Conservation (phyloP, 2,888 invertebrate genomes). For the Druceiella hillmani region DNA sequence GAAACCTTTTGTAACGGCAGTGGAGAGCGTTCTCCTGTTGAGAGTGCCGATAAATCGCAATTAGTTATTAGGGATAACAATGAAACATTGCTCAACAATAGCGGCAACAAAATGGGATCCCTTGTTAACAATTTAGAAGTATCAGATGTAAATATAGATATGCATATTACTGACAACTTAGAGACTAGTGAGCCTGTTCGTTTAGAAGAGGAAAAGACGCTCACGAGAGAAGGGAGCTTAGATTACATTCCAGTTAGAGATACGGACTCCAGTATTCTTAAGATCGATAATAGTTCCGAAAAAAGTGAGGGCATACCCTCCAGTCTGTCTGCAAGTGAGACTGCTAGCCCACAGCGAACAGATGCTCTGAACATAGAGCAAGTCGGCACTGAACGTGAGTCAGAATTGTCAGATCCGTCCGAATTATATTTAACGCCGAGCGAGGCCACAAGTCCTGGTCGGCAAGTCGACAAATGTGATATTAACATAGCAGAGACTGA, state of each 20-base stretch:
- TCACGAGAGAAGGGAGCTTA: conserved; percentile 42
- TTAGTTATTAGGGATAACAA: conserved; percentile 26
- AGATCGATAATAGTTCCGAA: conserved; percentile 40
- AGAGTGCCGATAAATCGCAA: too few relatives aligned
- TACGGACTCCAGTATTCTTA: conserved; percentile 37
- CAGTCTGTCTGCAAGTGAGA: conserved; percentile 45
- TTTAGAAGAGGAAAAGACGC: conserved; percentile 37
- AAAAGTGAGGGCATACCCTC: conserved; percentile 48
- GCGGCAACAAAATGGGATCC: too few relatives aligned
- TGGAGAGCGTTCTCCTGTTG: conserved; percentile 25
- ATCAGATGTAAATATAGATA: too few relatives aligned
- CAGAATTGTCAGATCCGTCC: conserved; percentile 61
- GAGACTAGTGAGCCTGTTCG: too few relatives aligned
- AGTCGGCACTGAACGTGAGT: conserved; percentile 48
- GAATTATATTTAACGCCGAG: conserved; percentile 66
- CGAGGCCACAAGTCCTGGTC: conserved; percentile 52
- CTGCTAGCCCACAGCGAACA: conserved; percentile 44
- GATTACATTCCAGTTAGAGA: conserved; percentile 50
- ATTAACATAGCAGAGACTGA: conserved; percentile 28
- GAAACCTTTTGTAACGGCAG: conserved; percentile 35
- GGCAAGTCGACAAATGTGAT: conserved; percentile 42
- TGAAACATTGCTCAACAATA: conserved; percentile 27
- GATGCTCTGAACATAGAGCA: conserved; percentile 36
- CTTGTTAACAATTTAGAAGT: too few relatives aligned
- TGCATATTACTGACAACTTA: too few relatives aligned